Evolutionary conservation across 2,888 invertebrate species (phyloP).

Genomic region (Cataglyphis rosenhaueri): DNA sequence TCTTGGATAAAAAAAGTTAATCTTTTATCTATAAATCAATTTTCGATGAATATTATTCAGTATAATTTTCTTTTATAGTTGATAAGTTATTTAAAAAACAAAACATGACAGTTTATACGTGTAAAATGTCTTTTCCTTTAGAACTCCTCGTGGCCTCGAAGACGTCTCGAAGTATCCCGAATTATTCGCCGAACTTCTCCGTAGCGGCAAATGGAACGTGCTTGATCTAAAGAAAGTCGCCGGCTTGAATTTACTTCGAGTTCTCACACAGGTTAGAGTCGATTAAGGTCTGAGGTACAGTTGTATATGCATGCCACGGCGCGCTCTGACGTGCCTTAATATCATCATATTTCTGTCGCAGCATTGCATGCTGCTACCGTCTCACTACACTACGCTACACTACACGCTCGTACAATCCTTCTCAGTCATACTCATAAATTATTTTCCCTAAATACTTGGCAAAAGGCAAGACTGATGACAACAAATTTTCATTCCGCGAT

Average conservation of each 20-base stretch:
- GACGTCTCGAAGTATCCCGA: conserved; percentile 91
- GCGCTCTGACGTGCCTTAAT: conserved; percentile 11
- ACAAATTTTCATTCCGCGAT: conserved; percentile 17
- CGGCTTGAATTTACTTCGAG: conserved; percentile 89
- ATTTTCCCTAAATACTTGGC: not conserved
- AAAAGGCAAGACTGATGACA: not conserved
- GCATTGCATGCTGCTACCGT: conserved; percentile 15
- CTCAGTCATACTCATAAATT: not conserved
- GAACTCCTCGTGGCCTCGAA: conserved; percentile 93
- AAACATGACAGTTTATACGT: conserved; percentile 14
- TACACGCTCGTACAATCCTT: not conserved
- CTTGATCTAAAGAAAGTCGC: conserved; percentile 89
- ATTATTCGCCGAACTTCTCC: conserved; percentile 89
- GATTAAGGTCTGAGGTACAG: conserved; percentile 37
- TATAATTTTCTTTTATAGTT: not conserved
- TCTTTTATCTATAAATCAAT: not conserved
- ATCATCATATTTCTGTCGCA: conserved; percentile 18
- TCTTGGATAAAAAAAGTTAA: not conserved
- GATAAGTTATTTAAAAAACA: not conserved
- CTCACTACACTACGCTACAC: not conserved
- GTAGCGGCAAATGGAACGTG: conserved; percentile 88
- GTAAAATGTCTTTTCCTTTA: conserved; percentile 80
- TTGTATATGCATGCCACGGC: conserved; percentile 3
- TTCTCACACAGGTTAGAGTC: conserved; percentile 85
- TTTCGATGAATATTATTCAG: not conserved